phyloP scores from a whole-genome alignment of 2,113 vertebrate genomes.

The Aix galericulata region DNA sequence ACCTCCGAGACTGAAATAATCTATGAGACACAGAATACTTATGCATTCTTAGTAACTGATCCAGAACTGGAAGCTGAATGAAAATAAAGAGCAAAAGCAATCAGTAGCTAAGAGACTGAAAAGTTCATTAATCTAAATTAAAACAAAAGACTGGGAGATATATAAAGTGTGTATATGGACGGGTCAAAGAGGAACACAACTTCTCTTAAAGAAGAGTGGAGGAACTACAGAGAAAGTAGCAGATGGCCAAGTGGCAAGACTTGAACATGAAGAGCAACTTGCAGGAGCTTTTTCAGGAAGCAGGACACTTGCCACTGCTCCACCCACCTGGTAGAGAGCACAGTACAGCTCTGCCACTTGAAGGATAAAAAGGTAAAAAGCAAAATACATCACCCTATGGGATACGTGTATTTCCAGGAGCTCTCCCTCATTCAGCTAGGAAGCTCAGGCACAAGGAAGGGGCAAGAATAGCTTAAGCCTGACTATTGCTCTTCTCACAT shows the following conservation, averaged over 20 bases:
- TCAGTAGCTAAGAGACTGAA: not conserved
- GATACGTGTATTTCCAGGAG: not conserved
- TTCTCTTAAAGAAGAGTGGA: not conserved
- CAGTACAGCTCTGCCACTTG: not conserved
- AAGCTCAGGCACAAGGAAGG: not conserved
- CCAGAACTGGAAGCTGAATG: not conserved
- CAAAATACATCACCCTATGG: not conserved
- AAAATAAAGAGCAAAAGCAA: not conserved
- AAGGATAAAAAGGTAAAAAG: not conserved
- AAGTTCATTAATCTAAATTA: not conserved
- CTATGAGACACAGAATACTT: not conserved
- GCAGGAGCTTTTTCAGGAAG: not conserved
- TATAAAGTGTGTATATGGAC: accelerated
- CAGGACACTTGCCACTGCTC: not conserved
- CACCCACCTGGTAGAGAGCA: not conserved
- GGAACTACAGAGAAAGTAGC: not conserved
- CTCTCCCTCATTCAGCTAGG: not conserved
- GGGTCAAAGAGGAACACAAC: not conserved
- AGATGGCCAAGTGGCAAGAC: not conserved
- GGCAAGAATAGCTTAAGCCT: not conserved
- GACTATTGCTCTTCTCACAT: not conserved
- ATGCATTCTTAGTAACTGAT: not conserved
- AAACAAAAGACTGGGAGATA: not conserved
- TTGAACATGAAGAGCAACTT: not conserved
- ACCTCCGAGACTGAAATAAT: not conserved